Percentiles rank a stretch among this genome's conserved stretches.
phyloP scores from a whole-genome alignment of 2,113 vertebrate species.

The Pachypanchax playfairii region DNA sequence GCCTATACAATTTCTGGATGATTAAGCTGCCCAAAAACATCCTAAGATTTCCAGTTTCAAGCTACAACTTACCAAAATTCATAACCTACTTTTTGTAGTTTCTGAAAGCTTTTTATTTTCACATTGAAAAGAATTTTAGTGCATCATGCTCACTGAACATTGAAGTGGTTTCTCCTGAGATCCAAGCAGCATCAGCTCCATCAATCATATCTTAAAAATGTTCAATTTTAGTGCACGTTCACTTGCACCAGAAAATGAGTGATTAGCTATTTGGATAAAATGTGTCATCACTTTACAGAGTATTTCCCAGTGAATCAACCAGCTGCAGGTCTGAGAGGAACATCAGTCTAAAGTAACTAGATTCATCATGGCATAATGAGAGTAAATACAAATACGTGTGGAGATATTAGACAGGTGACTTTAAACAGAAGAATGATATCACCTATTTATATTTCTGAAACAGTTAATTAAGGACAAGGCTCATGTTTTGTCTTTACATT shows the following conservation, averaged over 20 bases:
- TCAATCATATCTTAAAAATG: neutral
- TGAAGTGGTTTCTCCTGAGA: neutral
- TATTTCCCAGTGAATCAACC: neutral
- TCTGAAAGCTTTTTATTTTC: neutral
- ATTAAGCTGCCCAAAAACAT: too few species aligned
- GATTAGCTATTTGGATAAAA: neutral
- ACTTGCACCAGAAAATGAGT: neutral
- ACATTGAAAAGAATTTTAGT: neutral
- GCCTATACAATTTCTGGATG: too few species aligned
- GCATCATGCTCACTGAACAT: neutral
- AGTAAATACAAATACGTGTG: too few species aligned
- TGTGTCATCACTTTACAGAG: neutral
- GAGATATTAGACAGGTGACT: too few species aligned
- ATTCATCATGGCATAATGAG: too few species aligned
- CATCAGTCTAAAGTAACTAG: too few species aligned
- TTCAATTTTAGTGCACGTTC: neutral
- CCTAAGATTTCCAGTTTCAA: too few species aligned
- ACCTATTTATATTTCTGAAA: neutral
- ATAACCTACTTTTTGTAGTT: too few species aligned
- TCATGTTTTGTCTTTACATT: conserved; percentile 39
- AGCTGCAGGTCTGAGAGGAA: too few species aligned
- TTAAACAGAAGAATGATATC: neutral
- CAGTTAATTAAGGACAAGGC: neutral
- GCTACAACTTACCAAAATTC: neutral
- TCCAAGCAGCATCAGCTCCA: neutral